Percentiles rank a stretch among this genome's conserved stretches.
phyloP scores from a whole-genome alignment of 1,140 invertebrate genomes.

The Whitmania pigra region DNA sequence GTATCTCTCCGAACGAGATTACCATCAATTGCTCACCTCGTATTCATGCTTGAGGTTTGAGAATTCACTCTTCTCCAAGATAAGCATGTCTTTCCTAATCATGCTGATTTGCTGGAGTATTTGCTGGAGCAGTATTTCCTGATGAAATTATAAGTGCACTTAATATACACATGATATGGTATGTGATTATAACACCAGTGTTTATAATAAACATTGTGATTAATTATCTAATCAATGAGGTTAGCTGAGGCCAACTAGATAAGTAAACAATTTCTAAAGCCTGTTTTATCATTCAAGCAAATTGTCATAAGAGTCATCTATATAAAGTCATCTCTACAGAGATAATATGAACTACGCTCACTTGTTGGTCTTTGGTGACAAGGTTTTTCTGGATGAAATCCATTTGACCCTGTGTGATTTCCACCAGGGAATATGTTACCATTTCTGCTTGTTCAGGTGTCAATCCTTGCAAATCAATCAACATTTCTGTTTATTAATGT shows the following conservation, averaged over 20 bases:
- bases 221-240: too few species aligned
- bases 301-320: too few species aligned
- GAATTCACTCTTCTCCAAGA: slow-evolving; percentile 43
- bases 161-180: background rate
- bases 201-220: too few species aligned
- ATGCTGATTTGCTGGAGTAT: slow-evolving; percentile 37
- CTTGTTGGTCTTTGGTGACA: slow-evolving; percentile 37
- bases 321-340: too few species aligned
- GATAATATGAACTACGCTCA: slow-evolving; percentile 17
- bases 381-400: slow-evolving; percentile 34
- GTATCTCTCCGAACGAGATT: slow-evolving; percentile 8
- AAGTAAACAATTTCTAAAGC: background rate
- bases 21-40: slow-evolving; percentile 30
- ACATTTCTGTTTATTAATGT: background rate
- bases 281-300: background rate
- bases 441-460: slow-evolving; percentile 32
- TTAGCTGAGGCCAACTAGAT: too few species aligned
- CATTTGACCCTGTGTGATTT: slow-evolving; percentile 31
- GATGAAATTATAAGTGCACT: slow-evolving; percentile 10
- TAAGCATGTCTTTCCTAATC: slow-evolving; percentile 43
- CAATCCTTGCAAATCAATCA: slow-evolving; percentile 29
- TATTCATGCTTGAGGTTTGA: slow-evolving; percentile 39
- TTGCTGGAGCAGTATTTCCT: slow-evolving; percentile 41
- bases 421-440: slow-evolving; percentile 17
- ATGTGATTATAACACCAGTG: background rate